Evolutionary conservation across 2,888 invertebrate genomes (phyloP), one percentile per base, ranked within the genome.

Genomic region (Alsophila aescularia): DNA sequence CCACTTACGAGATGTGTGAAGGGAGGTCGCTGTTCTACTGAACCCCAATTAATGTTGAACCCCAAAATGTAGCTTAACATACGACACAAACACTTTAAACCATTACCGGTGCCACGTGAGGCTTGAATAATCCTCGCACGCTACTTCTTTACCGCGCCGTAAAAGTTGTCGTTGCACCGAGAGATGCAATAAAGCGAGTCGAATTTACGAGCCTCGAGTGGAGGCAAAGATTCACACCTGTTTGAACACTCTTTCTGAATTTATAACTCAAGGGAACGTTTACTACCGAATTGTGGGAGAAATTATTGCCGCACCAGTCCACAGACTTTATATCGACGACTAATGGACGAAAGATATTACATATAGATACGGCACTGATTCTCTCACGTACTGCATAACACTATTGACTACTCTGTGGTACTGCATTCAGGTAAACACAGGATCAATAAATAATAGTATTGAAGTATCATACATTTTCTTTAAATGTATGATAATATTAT

Each of bases 161-260:
- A 36, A 36, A 35, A 50, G 43, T 21, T 9, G 21, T 24, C 12
- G 24, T 32, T 52, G 52, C 45, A 45, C 24, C 32, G 36, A 6
- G 35, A n/a, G 32, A 45, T 40, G 40, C 52, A 52, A 45, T 52
- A 45, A 45, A 52, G 16, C 27, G 41, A 21, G 8, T 9, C 21
- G n/a, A 53, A 42, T 42, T 49, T 40, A 45, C 41, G 18, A 47
- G 18, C 32, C 10, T 29, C 37, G 29, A 10, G 18, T 37, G 41
- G 16, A 12, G 2, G 21, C 9, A 3, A 13, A 34, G 24, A 45
- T 40, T 35, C 35, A 34, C 40, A 29, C 21, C 29, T 45, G 24
- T 18, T 44, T 52, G 36, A 18, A 32, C 31, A 32, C 37, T 42
- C 34, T 52, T 52, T 42, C 36, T 14, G 13, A 5, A n/a, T 14